Percentiles rank a stretch among this genome's conserved stretches.
Evolutionary conservation across 2,113 vertebrate species (phyloP).

Genomic region (Cryptomyrus ogoouensis): DNA sequence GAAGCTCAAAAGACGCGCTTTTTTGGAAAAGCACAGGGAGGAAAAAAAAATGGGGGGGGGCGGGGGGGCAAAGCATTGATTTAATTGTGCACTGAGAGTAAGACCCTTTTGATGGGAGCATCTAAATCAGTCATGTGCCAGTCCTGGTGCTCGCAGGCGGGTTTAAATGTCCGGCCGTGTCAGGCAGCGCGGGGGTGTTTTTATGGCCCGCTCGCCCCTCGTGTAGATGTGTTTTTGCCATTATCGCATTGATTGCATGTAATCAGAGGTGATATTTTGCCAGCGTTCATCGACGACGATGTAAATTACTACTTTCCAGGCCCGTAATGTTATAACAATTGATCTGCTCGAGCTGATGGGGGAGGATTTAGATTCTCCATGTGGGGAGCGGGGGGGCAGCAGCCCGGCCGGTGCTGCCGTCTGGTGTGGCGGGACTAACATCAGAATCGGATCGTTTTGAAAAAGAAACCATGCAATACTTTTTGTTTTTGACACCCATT

Average conservation of each 20-base stretch:
- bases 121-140: neutral
- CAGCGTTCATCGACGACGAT: conserved; percentile 72
- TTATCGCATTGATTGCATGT: conserved; percentile 74
- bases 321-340: conserved; percentile 90
- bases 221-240: conserved; percentile 74
- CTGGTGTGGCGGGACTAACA: neutral
- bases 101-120: neutral
- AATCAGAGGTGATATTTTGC: conserved; percentile 79
- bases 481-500: neutral
- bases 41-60: neutral
- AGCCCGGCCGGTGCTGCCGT: neutral
- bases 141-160: neutral
- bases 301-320: conserved; percentile 79
- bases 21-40: neutral
- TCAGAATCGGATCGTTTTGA: neutral
- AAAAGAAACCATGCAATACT: neutral
- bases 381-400: neutral
- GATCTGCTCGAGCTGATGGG: conserved; percentile 70
- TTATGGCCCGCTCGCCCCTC: conserved; percentile 58
- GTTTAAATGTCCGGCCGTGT: conserved; percentile 5
- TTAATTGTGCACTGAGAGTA: neutral
- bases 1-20: neutral
- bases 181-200: conserved; percentile 24
- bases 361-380: conserved; percentile 34
- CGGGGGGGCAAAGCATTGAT: neutral